Percentiles rank a stretch among this genome's conserved stretches.
Evolutionary conservation across 2,888 invertebrate species (phyloP).

Genomic region (Lithosia quadra): DNA sequence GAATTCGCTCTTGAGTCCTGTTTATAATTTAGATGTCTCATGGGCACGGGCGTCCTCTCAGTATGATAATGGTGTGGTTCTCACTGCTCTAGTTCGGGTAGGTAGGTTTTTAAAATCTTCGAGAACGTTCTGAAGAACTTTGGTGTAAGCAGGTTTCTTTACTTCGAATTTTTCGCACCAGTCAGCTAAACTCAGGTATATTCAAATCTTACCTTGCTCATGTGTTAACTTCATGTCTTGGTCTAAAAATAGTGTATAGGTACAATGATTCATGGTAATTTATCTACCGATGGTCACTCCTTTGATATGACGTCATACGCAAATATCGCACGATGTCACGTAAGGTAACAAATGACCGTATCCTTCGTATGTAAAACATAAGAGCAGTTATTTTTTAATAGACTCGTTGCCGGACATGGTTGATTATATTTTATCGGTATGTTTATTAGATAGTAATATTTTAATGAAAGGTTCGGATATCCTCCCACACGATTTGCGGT

Average conservation of each 20-base stretch:
- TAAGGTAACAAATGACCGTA: conserved; percentile 9
- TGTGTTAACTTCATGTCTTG: conserved; percentile 7
- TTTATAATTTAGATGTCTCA: too few relatives aligned
- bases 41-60: too few relatives aligned
- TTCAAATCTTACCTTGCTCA: neutral
- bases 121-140: too few relatives aligned
- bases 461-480: conserved; percentile 29
- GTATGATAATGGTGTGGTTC: too few relatives aligned
- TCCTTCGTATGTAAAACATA: conserved; percentile 20
- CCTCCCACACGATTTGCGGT: conserved; percentile 32
- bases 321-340: conserved; percentile 13
- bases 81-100: too few relatives aligned
- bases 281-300: conserved; percentile 27
- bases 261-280: conserved; percentile 43
- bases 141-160: too few relatives aligned
- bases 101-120: too few relatives aligned
- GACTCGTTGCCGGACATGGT: conserved; percentile 27
- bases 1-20: too few relatives aligned
- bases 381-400: conserved; percentile 28
- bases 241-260: conserved; percentile 19
- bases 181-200: neutral
- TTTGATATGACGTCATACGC: conserved; percentile 43
- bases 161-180: too few relatives aligned
- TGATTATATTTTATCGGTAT: conserved; percentile 22
- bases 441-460: conserved; percentile 33